Evolutionary conservation across 1,140 invertebrate genomes (phyloP), one percentile per base, ranked within the genome.

Genomic region (Polypedilum vanderplanki): DNA sequence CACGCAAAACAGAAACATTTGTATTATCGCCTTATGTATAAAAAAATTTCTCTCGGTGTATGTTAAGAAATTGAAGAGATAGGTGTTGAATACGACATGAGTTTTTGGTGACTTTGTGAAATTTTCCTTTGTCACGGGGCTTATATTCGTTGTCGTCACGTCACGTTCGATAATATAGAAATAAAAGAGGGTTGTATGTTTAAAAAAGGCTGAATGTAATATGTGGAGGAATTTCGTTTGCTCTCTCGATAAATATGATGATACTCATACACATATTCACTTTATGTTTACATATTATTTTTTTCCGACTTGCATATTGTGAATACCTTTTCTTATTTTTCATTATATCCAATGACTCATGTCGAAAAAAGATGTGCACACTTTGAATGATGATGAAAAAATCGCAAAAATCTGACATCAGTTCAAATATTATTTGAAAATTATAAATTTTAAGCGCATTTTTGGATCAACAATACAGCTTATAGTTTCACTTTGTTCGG

Each of bases 161-260:
- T 70, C 65, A 70, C 65, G 65, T 70, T 20, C 17, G 15, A 70
- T 70, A 70, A 70, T 70, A 70, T 18, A 70, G 65, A 70, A 70
- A 18, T 70, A 70, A 70, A 70, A 70, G 17, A 22, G 17, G 65
- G 65, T 20, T 70, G 65, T 7, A 70, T 20, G 18, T 18, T 20
- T 3, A 70, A 70, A 70, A 70, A 22, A 20, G 18, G 65, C 15
- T 70, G 65, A 20, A 18, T n/a, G 65, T 20, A 57, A 70, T 70
- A 70, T 70, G 65, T 70, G 65, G 7, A 18, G 17, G 65, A 70
- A 70, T 70, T 70, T 70, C 17, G 65, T 70, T 70, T n/a, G 18
- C 65, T 70, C 46, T 57, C 65, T 70, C 65, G 18, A 70, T 70
- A 70, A 70, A 70, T 18, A 70, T 70, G n/a, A 70, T 70, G 18